Evolutionary conservation across 2,797 vertebrate species (phyloP), one percentile per base, ranked within the genome.

Genomic region (Xenopus petersii): DNA sequence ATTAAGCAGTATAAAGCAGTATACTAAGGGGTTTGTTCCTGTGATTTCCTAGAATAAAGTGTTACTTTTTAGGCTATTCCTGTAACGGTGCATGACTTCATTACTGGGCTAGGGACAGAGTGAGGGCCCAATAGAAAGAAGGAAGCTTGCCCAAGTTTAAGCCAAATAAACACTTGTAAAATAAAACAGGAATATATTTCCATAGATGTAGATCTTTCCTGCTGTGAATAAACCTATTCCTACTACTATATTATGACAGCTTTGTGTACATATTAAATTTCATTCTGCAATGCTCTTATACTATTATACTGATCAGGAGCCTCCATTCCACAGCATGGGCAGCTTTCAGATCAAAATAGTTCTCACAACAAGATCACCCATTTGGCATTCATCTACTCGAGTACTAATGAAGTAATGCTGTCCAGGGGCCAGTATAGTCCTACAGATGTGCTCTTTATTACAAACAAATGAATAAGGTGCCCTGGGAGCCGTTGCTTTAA

Each of bases 391-490:
- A 80, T 81, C 69, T 82, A 81, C 70, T 74, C 62, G 61, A 58
- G 81, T 77, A 69, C 68, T 65, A 82, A 84, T 90, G 93, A 93
- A 87, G 82, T 91, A 90, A 88, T 85, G 70, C 61, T 64, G 73
- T 85, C 84, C 24, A 55, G 88, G 86, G 89, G 89, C 80, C 70
- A 80, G 80, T 51, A 75, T 62, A 88, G 87, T 83, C 83, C 64
- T 79, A 74, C 92, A 92, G 91, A 91, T 92, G 91, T 86, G 89
- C 84, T 86, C 86, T 81, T 69, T 74, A 83, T 87, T 33, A 74
- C 60, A 81, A 84, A 89, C 85, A 62, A 82, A 76, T 69, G 84
- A 82, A 68, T 4, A 75, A 63, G 77, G 83, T 81, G 70, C 82
- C 83, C 83, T 75, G 86, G 90, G 90, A 82, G 75, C 78, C 83